These are phyloP conservation scores for Panagrolaimus sp. DNA, from an alignment of 1,140 invertebrate genomes.

Conservation along the genomic window DNA sequence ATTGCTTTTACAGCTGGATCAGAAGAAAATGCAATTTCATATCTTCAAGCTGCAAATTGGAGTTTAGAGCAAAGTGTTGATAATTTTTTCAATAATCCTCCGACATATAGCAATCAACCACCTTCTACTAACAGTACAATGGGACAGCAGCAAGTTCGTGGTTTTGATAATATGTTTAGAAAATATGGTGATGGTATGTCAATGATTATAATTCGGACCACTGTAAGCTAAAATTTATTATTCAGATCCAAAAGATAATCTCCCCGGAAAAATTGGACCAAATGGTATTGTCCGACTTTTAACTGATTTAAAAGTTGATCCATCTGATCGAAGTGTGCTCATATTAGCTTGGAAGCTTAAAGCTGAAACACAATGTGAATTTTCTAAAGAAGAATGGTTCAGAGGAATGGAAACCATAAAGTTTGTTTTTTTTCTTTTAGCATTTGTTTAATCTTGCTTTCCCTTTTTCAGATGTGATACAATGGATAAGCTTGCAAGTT, in stretches of 20 bases:
- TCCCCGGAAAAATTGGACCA: conserved; percentile 79
- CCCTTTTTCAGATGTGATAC: conserved; percentile 61
- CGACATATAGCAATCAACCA: background rate
- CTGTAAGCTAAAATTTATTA: background rate
- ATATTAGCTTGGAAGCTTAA: conserved; percentile 96
- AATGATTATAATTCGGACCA: background rate
- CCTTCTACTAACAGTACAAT: background rate
- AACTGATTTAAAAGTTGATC: conserved; percentile 80
- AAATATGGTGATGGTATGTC: background rate
- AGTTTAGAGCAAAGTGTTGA: background rate
- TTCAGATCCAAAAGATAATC: conserved; percentile 33
- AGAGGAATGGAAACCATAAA: conserved; percentile 84
- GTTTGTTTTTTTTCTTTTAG: conserved; percentile 62
- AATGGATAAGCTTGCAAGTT: conserved; percentile 80
- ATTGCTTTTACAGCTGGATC: background rate
- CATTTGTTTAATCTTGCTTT: background rate
- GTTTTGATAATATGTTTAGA: background rate
- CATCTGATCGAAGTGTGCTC: conserved; percentile 85
- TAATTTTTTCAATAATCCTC: background rate
- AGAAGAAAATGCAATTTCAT: background rate
- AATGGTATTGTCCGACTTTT: conserved; percentile 91
- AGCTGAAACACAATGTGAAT: conserved; percentile 93
- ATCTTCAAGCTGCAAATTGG: background rate
- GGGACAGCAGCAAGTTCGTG: background rate
- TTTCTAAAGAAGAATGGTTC: conserved; percentile 87